Conservation (phyloP, 2,888 invertebrate genomes). For the Torymus aiolomorphi region DNA sequence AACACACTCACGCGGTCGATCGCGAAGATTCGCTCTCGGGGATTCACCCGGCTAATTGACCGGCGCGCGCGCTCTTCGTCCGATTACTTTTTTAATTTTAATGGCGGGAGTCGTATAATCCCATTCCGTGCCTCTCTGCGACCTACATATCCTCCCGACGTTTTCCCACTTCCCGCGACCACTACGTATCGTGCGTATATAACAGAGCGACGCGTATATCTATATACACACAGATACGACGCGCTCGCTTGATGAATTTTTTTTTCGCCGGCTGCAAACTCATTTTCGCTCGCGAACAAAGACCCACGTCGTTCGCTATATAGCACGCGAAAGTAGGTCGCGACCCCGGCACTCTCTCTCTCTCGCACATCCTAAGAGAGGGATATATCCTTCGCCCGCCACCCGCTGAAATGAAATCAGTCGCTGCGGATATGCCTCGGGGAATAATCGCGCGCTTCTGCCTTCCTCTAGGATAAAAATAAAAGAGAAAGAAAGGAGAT, state of each 20-base stretch:
- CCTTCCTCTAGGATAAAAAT: too few species aligned
- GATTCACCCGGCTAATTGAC: conserved; percentile 52
- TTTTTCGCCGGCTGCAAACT: conserved; percentile 34
- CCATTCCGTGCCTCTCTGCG: not conserved
- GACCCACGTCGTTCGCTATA: too few species aligned
- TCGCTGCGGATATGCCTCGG: conserved; percentile 38
- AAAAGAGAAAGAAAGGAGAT: too few species aligned
- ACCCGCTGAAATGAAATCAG: conserved; percentile 55
- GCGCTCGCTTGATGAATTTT: conserved; percentile 38
- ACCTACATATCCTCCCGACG: not conserved
- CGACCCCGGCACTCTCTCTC: not conserved
- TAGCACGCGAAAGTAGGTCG: conserved; percentile 43
- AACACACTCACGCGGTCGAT: not conserved
- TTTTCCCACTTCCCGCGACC: not conserved
- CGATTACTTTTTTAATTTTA: conserved; percentile 46
- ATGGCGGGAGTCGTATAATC: not conserved
- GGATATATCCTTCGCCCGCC: not conserved
- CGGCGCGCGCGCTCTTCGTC: not conserved
- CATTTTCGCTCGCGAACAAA: conserved; percentile 17
- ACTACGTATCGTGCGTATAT: not conserved
- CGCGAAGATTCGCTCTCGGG: conserved; percentile 26
- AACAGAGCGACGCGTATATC: not conserved
- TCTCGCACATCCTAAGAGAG: too few species aligned
- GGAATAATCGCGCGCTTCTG: conserved; percentile 50
- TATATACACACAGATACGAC: not conserved